phyloP scores from a whole-genome alignment of 2,888 invertebrate genomes.

The Drosophila differens region DNA sequence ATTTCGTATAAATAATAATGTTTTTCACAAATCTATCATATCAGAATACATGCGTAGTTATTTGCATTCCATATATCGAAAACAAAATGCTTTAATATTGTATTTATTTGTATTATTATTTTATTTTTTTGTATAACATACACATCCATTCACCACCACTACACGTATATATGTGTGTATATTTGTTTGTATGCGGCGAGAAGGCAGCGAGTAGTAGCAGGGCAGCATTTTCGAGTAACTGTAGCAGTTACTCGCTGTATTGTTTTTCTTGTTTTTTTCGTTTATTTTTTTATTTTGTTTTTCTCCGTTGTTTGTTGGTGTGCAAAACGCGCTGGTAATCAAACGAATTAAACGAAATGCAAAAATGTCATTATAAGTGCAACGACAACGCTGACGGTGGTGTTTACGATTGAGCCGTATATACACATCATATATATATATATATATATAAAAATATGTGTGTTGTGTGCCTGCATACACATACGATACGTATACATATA shows the following conservation, averaged over 20 bases:
- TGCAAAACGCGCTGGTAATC: conserved; percentile 36
- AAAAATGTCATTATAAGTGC: conserved; percentile 37
- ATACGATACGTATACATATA: conserved; percentile 23
- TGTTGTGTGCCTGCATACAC: conserved; percentile 13
- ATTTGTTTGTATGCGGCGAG: conserved; percentile 48
- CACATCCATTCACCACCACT: conserved; percentile 40
- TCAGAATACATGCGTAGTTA: conserved; percentile 57
- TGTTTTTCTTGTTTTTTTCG: conserved; percentile 40
- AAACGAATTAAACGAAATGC: conserved; percentile 19
- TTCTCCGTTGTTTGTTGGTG: conserved; percentile 43
- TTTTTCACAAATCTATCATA: conserved; percentile 42
- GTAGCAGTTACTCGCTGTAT: conserved; percentile 59
- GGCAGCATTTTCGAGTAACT: conserved; percentile 65
- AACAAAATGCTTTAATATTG: conserved; percentile 40
- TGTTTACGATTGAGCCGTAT: conserved; percentile 37
- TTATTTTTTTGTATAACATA: conserved; percentile 45
- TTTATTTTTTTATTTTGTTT: conserved; percentile 30
- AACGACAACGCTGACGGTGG: conserved; percentile 16
- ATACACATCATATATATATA: neutral
- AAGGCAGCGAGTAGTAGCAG: conserved; percentile 55
- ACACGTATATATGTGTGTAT: conserved; percentile 10
- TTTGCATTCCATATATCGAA: conserved; percentile 48
- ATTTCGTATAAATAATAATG: conserved; percentile 33
- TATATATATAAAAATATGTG: conserved; percentile 2
- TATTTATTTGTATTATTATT: conserved; percentile 52